A percentile compares a stretch with the other conserved stretches of the same genome.
phyloP scores from a whole-genome alignment of 2,797 vertebrate genomes.

The Onychomys torridus region DNA sequence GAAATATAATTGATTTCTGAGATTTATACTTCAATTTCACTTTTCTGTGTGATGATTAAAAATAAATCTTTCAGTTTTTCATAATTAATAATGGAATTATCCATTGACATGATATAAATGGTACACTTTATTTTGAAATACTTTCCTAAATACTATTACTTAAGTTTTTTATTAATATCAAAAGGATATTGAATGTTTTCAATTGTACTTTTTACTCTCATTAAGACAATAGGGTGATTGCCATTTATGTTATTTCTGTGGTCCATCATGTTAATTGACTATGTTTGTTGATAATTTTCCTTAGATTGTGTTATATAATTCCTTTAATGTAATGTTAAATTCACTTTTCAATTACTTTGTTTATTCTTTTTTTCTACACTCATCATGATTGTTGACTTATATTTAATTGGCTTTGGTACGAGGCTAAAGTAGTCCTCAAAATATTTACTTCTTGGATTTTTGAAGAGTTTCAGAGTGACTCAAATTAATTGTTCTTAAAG shows the following conservation, averaged over 20 bases:
- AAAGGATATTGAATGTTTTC: background rate
- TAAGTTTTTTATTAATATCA: background rate
- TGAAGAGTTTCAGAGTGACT: background rate
- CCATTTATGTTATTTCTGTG: background rate
- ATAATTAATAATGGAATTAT: background rate
- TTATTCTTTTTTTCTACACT: background rate
- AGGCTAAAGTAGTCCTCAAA: background rate
- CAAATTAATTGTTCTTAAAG: background rate
- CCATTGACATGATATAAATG: background rate
- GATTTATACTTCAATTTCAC: background rate
- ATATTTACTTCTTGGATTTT: background rate
- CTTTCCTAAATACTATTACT: background rate
- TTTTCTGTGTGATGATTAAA: background rate
- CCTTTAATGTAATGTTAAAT: background rate
- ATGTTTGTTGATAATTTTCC: background rate
- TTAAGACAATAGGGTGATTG: background rate
- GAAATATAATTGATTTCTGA: background rate
- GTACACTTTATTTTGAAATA: background rate
- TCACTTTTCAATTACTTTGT: background rate
- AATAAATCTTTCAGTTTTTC: background rate
- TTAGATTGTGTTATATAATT: background rate
- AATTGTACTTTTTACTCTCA: background rate
- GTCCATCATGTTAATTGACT: background rate
- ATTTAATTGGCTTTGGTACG: background rate
- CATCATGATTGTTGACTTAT: background rate